These are phyloP conservation scores for Trididemnum miniatum DNA, from an alignment of 23 tunicate genomes.

Conservation along the genomic window DNA sequence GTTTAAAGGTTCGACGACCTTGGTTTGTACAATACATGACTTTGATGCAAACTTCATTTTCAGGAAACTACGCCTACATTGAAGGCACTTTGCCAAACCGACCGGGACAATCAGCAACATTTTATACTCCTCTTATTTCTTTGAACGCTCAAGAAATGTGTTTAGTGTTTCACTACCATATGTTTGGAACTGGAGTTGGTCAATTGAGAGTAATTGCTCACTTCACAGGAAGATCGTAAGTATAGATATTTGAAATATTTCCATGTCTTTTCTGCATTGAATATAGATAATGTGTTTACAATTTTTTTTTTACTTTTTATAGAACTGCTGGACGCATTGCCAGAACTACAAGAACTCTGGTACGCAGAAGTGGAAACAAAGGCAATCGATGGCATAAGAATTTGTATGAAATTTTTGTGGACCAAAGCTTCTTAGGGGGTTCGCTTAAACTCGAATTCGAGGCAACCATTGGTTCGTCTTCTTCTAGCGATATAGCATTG, in stretches of 20 bases:
- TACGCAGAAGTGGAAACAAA: constrained; percentile 16
- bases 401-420: constrained; percentile 20
- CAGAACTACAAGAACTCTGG: neutral
- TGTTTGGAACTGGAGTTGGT: constrained; percentile 72
- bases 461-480: constrained; percentile 47
- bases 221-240: too few species aligned
- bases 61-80: constrained; percentile 67
- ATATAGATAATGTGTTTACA: too few species aligned
- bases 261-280: too few species aligned
- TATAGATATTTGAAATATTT: too few species aligned
- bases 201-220: too few species aligned
- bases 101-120: constrained; percentile 32
- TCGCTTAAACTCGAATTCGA: constrained; percentile 40
- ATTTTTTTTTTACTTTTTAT: too few species aligned
- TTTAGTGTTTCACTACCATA: constrained; percentile 82
- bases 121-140: constrained; percentile 48
- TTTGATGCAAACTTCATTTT: neutral
- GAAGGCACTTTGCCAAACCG: constrained; percentile 70
- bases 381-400: constrained; percentile 53
- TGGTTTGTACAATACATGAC: too few species aligned
- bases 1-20: too few species aligned
- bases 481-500: constrained; percentile 53
- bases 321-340: too few species aligned
- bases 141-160: constrained; percentile 37
- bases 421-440: constrained; percentile 17